Evolutionary conservation across 2,113 vertebrate species (phyloP), one percentile per base, ranked within the genome.

Genomic region (Macrotus californicus): DNA sequence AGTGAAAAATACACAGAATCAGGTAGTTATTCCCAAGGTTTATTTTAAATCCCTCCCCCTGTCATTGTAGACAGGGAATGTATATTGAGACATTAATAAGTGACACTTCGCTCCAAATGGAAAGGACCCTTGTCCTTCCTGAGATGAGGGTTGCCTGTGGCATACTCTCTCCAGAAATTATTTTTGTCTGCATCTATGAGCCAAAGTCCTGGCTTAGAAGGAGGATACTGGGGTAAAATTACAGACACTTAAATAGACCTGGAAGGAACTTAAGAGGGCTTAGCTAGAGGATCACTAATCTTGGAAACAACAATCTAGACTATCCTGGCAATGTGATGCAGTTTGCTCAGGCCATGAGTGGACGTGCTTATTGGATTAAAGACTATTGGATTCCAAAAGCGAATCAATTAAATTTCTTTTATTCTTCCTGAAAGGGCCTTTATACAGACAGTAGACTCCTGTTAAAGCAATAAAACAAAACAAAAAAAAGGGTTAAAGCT

Each of bases 211-310:
- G 54, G 79, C 89, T 94, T 95, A 97, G 73, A 86, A 86, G 50
- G 77, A 91, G 85, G 92, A 96, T 91, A 59, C 54, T 7, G 66
- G 90, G 88, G 88, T 96, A 94, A 14, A 59, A 61, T 95, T 94
- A 94, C 94, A 89, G 43, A 93, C 39, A 88, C 88, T 91, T 95
- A 95, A 97, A 97, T 94, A 97, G 91, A 96, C 46, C 91, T 96
- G 91, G 93, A 96, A 96, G 21, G 50, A 82, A 96, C 73, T 83
- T 86, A 54, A 67, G 81, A 46, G 76, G 80, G 76, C 31, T 93
- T 93, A 86, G 43, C 22, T 7, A 6, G 69, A 85, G 77, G 77
- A 70, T 94, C 89, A n/a, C 72, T 85, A 46, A 76, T 88, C 84
- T 90, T 95, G 64, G 91, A 89, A 94, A 77, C n/a, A 64, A 86